These are phyloP conservation scores for Hemiscyllium ocellatum DNA, from an alignment of 2,113 vertebrate genomes.

Conservation along the genomic window DNA sequence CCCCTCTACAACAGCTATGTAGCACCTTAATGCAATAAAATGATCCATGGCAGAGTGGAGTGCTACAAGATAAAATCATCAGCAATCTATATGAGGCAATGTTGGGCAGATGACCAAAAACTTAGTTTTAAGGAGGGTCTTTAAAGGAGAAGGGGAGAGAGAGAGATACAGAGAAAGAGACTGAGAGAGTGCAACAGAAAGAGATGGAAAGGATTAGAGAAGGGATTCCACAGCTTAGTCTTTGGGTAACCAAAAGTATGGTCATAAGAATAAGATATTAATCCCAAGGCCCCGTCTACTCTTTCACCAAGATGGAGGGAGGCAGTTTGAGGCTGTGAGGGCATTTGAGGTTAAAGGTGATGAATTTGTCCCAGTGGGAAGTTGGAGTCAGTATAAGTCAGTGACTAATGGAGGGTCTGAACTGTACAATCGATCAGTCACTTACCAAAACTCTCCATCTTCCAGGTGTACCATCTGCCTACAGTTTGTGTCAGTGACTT, in stretches of 20 bases:
- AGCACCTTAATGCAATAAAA: background rate
- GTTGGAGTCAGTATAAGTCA: too few relatives aligned
- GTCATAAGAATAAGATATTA: background rate
- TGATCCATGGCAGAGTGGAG: background rate
- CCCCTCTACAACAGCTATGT: background rate
- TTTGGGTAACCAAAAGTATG: background rate
- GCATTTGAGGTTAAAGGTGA: background rate
- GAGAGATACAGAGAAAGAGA: too few relatives aligned
- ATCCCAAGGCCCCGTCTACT: background rate
- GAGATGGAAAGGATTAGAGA: too few relatives aligned
- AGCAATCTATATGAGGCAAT: background rate
- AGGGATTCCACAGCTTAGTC: background rate
- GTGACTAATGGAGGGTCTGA: background rate
- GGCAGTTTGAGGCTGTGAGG: too few relatives aligned
- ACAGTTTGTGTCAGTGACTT: slow-evolving; percentile 42
- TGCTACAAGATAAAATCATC: background rate
- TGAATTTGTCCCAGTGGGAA: too few relatives aligned
- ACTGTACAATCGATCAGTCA: background rate
- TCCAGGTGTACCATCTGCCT: slow-evolving; percentile 40
- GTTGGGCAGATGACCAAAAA: background rate
- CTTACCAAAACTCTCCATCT: slow-evolving; percentile 52
- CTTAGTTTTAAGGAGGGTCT: background rate
- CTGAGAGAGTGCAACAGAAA: too few relatives aligned
- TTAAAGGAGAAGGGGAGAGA: background rate
- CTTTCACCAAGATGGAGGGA: background rate